Evolutionary conservation across 2,797 vertebrate species (phyloP), one percentile per base, ranked within the genome.

Genomic region (Ctenopoma multispine): DNA sequence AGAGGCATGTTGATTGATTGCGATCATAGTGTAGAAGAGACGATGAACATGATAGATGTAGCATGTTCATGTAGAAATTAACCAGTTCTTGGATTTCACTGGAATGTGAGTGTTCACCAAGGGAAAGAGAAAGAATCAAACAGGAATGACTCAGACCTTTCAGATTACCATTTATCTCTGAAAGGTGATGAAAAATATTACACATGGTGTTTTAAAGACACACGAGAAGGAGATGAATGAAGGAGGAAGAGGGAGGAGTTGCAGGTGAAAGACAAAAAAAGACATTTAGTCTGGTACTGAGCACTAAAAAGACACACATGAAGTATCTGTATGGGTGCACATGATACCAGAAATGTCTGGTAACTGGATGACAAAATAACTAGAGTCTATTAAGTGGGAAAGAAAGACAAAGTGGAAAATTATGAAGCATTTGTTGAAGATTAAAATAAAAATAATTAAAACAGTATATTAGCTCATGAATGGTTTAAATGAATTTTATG

Each of bases 1-100:
- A 27, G 51, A 73, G 60, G 57, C 47, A 18, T 24, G 46, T 38
- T 86, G 86, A 90, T 79, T 77, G 75, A 90, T 84, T 50, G 60
- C 50, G 12, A 78, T 88, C 63, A 51, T 53, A 43, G 20, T 6
- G 2, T 9, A 55, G 43, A n/a, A 34, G 4, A 54, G 63, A 21
- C 43, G 41, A 67, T 77, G 53, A 70, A 38, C 57, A 69, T n/a
- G 21, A 63, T n/a, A 69, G 7, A 63, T 21, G 18, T 13, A 41
- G 46, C 12, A 50, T 63, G 55, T 54, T 67, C 38, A 31, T 47
- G 27, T 74, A 56, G 31, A 80, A 77, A 77, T 61, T 18, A 69
- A 38, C 21, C 7, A 46, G 24, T 61, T 58, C 31, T 34, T 9
- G 10, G 34, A 67, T 73, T 78, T 57, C 46, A 56, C 48, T 48